phyloP scores from a whole-genome alignment of 2,797 vertebrate species.

The Muscicapa comitata region DNA sequence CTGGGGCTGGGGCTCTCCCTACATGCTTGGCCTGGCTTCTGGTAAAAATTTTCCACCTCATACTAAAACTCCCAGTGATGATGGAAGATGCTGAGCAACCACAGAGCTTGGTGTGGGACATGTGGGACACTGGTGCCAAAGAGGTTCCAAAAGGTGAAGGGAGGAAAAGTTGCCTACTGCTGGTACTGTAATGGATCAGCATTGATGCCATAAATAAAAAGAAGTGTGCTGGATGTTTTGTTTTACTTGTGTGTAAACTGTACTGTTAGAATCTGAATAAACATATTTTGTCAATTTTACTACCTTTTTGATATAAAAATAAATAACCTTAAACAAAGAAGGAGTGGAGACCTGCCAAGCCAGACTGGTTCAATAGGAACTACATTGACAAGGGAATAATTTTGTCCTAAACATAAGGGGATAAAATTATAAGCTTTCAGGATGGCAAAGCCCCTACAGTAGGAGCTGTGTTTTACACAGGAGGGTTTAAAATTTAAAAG shows the following conservation, averaged over 20 bases:
- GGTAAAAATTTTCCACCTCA: not conserved
- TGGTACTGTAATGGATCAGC: not conserved
- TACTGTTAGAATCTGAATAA: not conserved
- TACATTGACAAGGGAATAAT: constrained; percentile 14
- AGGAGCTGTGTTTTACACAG: not conserved
- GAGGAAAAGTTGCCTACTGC: not conserved
- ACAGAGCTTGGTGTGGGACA: not conserved
- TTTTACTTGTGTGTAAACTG: not conserved
- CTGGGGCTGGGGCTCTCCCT: not conserved
- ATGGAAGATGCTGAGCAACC: not conserved
- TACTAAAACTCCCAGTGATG: not conserved
- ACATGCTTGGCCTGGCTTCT: accelerated
- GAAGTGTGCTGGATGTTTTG: not conserved
- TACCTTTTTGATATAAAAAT: constrained; percentile 6
- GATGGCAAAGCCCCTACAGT: not conserved
- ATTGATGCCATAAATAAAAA: not conserved
- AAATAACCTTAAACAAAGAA: not conserved
- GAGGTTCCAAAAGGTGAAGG: not conserved
- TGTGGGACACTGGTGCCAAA: not conserved
- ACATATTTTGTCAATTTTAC: not conserved
- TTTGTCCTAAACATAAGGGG: not conserved
- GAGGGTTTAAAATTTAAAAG: not conserved
- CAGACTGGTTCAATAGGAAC: constrained; percentile 37
- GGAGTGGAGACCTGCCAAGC: constrained; percentile 6
- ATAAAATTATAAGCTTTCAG: not conserved